Conservation (phyloP, 2,113 vertebrate species). For the Lipophrys pholis region DNA sequence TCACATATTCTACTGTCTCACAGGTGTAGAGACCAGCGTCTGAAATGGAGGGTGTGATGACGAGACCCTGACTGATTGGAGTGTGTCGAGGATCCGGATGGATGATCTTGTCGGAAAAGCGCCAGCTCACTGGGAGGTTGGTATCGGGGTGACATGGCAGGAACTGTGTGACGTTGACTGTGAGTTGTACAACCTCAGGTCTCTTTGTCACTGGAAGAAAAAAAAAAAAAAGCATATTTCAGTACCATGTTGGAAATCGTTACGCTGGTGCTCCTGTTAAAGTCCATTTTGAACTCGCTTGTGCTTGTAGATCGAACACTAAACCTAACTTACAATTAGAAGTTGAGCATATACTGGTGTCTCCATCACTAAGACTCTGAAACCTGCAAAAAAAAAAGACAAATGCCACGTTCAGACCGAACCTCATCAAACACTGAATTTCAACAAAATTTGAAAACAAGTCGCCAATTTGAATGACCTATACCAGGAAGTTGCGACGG, state of each 20-base stretch:
- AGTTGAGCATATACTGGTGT: conserved; percentile 11
- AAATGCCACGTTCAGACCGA: neutral
- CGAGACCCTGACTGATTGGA: too few relatives aligned
- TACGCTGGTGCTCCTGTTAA: too few relatives aligned
- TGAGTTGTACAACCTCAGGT: neutral
- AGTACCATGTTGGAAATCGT: neutral
- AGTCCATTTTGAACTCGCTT: too few relatives aligned
- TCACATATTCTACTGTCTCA: conserved; percentile 40
- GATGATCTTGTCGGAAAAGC: too few relatives aligned
- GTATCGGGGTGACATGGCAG: too few relatives aligned
- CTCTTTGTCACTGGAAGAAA: conserved; percentile 5
- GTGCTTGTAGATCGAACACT: too few relatives aligned
- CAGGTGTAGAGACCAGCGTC: conserved; percentile 48
- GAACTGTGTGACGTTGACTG: too few relatives aligned
- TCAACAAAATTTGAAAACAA: too few relatives aligned
- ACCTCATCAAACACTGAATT: neutral
- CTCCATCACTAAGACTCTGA: conserved; percentile 39
- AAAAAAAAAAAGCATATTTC: neutral
- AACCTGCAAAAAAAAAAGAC: neutral
- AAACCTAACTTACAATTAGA: conserved; percentile 15
- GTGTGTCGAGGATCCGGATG: too few relatives aligned
- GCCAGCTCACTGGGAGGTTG: too few relatives aligned
- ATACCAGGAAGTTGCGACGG: too few relatives aligned
- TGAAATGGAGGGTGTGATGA: neutral
- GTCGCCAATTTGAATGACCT: too few relatives aligned